Conservation (phyloP, 2,797 vertebrate genomes). For the Characodon lateralis region DNA sequence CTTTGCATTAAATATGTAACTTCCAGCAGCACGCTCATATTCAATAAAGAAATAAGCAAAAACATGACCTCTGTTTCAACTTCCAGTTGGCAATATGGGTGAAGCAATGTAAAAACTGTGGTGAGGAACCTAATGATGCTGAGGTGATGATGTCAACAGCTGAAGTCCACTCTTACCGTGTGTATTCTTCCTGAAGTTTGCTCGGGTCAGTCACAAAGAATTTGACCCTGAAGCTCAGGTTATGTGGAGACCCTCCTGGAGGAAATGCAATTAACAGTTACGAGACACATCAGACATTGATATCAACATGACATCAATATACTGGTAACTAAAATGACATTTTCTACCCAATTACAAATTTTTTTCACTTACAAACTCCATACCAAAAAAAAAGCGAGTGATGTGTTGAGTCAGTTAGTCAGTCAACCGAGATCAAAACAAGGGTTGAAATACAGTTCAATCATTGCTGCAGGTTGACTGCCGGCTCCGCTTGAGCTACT, state of each 20-base stretch:
- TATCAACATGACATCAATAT: background rate
- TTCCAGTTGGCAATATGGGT: background rate
- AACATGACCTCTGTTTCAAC: background rate
- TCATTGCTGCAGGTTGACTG: conserved; percentile 40
- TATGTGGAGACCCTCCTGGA: conserved; percentile 94
- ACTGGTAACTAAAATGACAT: background rate
- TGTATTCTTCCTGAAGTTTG: conserved; percentile 99
- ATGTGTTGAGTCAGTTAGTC: conserved; percentile 28
- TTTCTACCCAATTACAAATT: background rate
- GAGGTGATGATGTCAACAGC: too few relatives aligned
- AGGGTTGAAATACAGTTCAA: conserved; percentile 66
- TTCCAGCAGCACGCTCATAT: background rate
- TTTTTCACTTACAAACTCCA: background rate
- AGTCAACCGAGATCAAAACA: conserved; percentile 23
- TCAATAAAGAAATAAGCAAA: background rate
- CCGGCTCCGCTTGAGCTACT: conserved; percentile 23
- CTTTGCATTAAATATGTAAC: background rate
- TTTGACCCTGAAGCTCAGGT: conserved; percentile 97
- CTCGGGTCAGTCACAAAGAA: conserved; percentile 96
- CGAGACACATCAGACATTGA: background rate
- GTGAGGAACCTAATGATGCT: background rate
- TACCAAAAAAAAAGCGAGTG: conserved; percentile 6
- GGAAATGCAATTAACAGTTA: background rate
- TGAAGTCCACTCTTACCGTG: conserved; percentile 82
- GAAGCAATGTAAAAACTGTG: background rate